Conservation (phyloP, 2,113 vertebrate species). For the Poeciliopsis turrubarensis region DNA sequence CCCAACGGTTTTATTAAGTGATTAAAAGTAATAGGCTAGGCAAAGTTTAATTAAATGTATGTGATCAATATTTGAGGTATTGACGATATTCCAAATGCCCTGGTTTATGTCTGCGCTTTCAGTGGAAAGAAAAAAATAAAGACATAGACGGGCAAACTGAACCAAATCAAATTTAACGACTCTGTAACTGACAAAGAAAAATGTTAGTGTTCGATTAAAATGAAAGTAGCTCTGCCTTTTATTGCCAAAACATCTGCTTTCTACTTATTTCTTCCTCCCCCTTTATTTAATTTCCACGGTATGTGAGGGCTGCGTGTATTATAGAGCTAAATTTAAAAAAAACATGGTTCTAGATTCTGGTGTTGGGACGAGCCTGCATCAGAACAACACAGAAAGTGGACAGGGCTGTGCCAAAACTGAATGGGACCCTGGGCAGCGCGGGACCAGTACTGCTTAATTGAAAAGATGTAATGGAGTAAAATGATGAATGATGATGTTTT, state of each 20-base stretch:
- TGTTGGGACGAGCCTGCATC: constrained; percentile 17
- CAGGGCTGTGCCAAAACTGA: constrained; percentile 8
- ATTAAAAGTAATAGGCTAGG: background rate
- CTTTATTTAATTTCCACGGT: background rate
- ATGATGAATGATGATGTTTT: too few relatives aligned
- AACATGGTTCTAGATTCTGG: background rate
- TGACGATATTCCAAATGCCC: background rate
- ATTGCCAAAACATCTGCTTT: constrained; percentile 9
- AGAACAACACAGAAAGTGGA: constrained; percentile 36
- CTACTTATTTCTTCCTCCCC: background rate
- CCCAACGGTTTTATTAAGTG: constrained; percentile 17
- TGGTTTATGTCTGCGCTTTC: background rate
- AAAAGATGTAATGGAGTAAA: too few relatives aligned
- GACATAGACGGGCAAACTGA: background rate
- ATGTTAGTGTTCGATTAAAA: background rate
- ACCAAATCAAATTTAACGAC: background rate
- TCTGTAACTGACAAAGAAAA: background rate
- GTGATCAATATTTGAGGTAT: too few relatives aligned
- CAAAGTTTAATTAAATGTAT: background rate
- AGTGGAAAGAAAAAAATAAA: background rate
- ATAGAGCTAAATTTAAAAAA: background rate
- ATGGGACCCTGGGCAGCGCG: background rate
- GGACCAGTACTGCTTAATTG: too few relatives aligned
- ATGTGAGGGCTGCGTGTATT: background rate
- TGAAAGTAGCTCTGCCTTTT: background rate